A percentile compares a stretch with the other conserved stretches of the same genome.
These are phyloP conservation scores for Drosophila setifemur DNA, from an alignment of 1,140 invertebrate genomes.

Conservation along the genomic window DNA sequence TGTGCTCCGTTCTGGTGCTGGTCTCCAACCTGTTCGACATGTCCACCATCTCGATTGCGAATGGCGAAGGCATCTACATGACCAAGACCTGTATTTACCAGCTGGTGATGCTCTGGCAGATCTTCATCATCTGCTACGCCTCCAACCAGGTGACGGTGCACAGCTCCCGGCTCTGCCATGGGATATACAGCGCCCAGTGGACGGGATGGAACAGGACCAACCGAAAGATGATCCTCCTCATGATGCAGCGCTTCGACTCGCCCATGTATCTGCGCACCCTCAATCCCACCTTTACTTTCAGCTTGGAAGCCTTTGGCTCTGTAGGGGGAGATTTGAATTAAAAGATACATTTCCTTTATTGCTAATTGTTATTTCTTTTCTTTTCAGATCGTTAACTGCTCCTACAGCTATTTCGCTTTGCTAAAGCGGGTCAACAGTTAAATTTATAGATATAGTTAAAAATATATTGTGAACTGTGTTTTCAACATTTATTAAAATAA, in stretches of 20 bases:
- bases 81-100: slow-evolving; percentile 59
- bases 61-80: slow-evolving; percentile 29
- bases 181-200: slow-evolving; percentile 68
- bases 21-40: slow-evolving; percentile 70
- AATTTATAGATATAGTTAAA: not conserved
- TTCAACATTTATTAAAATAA: no score
- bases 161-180: slow-evolving; percentile 46
- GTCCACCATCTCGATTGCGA: slow-evolving; percentile 39
- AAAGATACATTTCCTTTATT: not conserved
- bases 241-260: slow-evolving; percentile 61
- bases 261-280: slow-evolving; percentile 45
- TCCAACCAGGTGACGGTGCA: slow-evolving; percentile 63
- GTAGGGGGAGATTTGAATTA: slow-evolving; percentile 27
- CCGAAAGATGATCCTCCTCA: slow-evolving; percentile 44
- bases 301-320: slow-evolving; percentile 63
- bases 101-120: slow-evolving; percentile 65
- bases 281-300: slow-evolving; percentile 54
- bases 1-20: slow-evolving; percentile 67
- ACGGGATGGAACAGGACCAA: slow-evolving; percentile 52
- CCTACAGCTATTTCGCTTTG: slow-evolving; percentile 74
- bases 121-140: slow-evolving; percentile 74
- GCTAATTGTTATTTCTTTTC: not conserved
- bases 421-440: slow-evolving; percentile 70
- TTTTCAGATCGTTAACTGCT: slow-evolving; percentile 74
- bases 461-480: no score